Conservation (phyloP, 1,140 invertebrate species). For the Dendroctonus valens region DNA sequence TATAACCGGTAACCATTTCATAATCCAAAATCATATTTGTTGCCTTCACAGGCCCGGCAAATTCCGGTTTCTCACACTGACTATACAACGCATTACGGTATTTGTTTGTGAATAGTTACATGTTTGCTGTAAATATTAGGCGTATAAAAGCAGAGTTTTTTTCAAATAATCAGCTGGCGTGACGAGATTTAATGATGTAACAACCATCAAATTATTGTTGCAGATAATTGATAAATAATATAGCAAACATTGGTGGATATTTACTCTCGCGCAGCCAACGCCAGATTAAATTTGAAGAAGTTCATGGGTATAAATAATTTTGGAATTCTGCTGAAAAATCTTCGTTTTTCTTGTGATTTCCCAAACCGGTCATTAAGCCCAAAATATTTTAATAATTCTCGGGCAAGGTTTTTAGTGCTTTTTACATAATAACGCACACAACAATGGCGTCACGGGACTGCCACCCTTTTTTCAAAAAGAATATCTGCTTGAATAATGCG, state of each 20-base stretch:
- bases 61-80: conserved; percentile 43
- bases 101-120: too few relatives aligned
- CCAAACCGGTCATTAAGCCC: neutral
- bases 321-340: too few relatives aligned
- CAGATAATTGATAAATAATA: too few relatives aligned
- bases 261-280: too few relatives aligned
- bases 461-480: conserved; percentile 31
- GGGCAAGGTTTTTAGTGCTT: conserved; percentile 12
- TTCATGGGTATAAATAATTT: too few relatives aligned
- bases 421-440: conserved; percentile 26
- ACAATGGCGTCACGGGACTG: conserved; percentile 24
- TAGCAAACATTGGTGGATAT: too few relatives aligned
- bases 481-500: conserved; percentile 37
- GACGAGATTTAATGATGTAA: too few relatives aligned
- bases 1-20: conserved; percentile 39
- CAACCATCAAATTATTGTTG: too few relatives aligned
- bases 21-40: conserved; percentile 46
- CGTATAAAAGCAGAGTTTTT: too few relatives aligned
- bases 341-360: neutral
- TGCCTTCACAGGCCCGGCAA: conserved; percentile 38
- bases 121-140: too few relatives aligned
- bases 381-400: conserved; percentile 10
- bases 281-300: too few relatives aligned
- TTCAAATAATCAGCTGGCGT: too few relatives aligned
- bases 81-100: neutral